Conservation (phyloP, 2,113 vertebrate species). For the Nannobrachium achirus region DNA sequence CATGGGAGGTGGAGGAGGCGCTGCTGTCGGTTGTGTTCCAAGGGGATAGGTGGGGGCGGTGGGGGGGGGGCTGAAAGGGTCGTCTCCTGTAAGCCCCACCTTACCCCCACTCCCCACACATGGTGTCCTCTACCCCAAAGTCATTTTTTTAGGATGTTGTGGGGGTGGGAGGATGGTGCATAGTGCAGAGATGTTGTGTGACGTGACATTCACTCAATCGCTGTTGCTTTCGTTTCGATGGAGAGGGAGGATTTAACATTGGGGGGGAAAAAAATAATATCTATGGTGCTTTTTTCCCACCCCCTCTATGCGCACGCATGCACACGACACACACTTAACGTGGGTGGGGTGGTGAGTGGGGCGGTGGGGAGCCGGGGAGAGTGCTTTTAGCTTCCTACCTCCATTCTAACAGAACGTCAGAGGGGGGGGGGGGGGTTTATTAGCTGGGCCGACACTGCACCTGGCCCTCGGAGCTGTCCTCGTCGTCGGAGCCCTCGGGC, state of each 20-base stretch:
- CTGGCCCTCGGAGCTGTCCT: slow-evolving; percentile 95
- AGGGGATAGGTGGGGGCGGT: slow-evolving; percentile 55
- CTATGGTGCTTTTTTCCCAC: slow-evolving; percentile 29
- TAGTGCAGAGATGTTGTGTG: slow-evolving; percentile 76
- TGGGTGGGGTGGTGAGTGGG: slow-evolving; percentile 15
- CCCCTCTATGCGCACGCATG: slow-evolving; percentile 39
- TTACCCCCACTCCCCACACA: too few relatives aligned
- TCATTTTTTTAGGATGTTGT: slow-evolving; percentile 46
- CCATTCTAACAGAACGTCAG: slow-evolving; percentile 54
- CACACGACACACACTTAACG: slow-evolving; percentile 53
- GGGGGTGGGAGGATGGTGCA: slow-evolving; percentile 56
- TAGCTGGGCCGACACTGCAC: slow-evolving; percentile 98
- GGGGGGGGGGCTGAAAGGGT: slow-evolving; percentile 51
- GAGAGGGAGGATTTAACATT: slow-evolving; percentile 47
- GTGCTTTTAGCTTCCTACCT: slow-evolving; percentile 60
- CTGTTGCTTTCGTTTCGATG: slow-evolving; percentile 48
- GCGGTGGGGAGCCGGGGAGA: slow-evolving; percentile 35
- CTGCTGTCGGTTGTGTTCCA: slow-evolving; percentile 51
- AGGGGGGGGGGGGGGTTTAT: slow-evolving; percentile 22
- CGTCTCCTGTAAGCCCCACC: slow-evolving; percentile 24
- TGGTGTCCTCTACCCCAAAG: slow-evolving; percentile 52
- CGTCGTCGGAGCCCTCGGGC: slow-evolving; percentile 90
- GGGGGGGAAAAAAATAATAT: slow-evolving; percentile 53
- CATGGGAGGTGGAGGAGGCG: slow-evolving; percentile 28
- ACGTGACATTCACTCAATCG: slow-evolving; percentile 64